Conservation (phyloP, 2,888 invertebrate species). For the Pyrocoelia pectoralis region DNA sequence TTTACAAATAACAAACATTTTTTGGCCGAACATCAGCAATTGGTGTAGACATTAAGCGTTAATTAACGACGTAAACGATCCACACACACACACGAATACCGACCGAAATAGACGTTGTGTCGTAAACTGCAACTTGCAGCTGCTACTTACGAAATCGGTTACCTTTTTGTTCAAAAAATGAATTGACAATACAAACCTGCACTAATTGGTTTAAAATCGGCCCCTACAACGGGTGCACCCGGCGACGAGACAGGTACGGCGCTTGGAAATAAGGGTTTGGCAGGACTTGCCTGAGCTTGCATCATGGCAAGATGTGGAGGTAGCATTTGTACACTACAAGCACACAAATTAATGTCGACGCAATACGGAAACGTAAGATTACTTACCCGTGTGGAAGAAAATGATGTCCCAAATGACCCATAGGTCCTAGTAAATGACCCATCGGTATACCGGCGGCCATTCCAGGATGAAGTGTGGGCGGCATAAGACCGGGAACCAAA, state of each 20-base stretch:
- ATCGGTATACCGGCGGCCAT: constrained; percentile 70
- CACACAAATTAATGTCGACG: background rate
- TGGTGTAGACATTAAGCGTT: too few species aligned
- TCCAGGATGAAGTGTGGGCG: constrained; percentile 59
- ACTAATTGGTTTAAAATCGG: constrained; percentile 68
- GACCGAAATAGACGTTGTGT: too few species aligned
- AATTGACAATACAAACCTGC: constrained; percentile 63
- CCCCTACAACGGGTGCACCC: constrained; percentile 64
- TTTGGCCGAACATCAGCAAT: too few species aligned
- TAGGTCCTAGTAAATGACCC: constrained; percentile 71
- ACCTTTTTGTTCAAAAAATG: too few species aligned
- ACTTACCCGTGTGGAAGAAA: constrained; percentile 49
- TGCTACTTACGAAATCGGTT: too few species aligned
- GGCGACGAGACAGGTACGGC: constrained; percentile 72
- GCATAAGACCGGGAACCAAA: constrained; percentile 74
- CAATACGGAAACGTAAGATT: too few species aligned
- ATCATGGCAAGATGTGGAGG: constrained; percentile 63
- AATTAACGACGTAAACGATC: too few species aligned
- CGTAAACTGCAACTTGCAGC: too few species aligned
- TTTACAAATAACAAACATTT: too few species aligned
- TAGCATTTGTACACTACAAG: constrained; percentile 62
- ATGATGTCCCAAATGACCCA: constrained; percentile 65
- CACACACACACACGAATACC: too few species aligned
- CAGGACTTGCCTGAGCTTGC: constrained; percentile 64
- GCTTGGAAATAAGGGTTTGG: constrained; percentile 85